Evolutionary conservation across 2,888 invertebrate species (phyloP).

Genomic region (Drosophila affinis): DNA sequence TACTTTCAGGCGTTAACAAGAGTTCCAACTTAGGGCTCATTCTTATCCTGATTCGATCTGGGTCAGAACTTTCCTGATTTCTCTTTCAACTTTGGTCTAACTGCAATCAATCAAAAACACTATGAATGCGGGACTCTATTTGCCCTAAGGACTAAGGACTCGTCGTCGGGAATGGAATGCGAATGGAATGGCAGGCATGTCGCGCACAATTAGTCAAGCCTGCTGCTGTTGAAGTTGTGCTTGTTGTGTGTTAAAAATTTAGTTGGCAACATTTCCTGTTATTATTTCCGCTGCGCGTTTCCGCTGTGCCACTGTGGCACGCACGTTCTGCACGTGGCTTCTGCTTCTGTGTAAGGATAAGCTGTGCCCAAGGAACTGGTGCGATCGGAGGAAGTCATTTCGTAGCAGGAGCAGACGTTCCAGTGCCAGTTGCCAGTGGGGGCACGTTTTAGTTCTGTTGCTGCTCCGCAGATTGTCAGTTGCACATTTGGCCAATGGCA

Average conservation of each 20-base stretch:
- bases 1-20: not conserved
- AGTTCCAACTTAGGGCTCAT: not conserved
- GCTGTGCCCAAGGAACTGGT: not conserved
- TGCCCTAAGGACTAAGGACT: conserved; percentile 43
- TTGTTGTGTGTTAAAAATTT: conserved; percentile 61
- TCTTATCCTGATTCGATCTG: not conserved
- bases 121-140: conserved; percentile 37
- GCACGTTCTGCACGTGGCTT: conserved; percentile 54
- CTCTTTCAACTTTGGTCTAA: conserved; percentile 24
- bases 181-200: conserved; percentile 35
- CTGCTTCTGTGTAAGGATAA: not conserved
- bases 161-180: not conserved
- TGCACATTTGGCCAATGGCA: conserved; percentile 45
- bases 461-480: conserved; percentile 33
- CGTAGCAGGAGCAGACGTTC: conserved; percentile 3
- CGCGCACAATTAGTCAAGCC: conserved; percentile 62
- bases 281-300: conserved; percentile 71
- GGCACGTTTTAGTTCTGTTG: conserved; percentile 44
- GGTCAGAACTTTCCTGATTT: conserved; percentile 24
- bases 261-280: conserved; percentile 70
- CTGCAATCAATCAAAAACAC: conserved; percentile 40
- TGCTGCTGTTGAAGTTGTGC: conserved; percentile 28
- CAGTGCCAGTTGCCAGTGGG: conserved; percentile 2
- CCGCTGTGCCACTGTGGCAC: conserved; percentile 58
- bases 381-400: not conserved